phyloP scores from a whole-genome alignment of 2,888 invertebrate species.

The Idaea biselata region DNA sequence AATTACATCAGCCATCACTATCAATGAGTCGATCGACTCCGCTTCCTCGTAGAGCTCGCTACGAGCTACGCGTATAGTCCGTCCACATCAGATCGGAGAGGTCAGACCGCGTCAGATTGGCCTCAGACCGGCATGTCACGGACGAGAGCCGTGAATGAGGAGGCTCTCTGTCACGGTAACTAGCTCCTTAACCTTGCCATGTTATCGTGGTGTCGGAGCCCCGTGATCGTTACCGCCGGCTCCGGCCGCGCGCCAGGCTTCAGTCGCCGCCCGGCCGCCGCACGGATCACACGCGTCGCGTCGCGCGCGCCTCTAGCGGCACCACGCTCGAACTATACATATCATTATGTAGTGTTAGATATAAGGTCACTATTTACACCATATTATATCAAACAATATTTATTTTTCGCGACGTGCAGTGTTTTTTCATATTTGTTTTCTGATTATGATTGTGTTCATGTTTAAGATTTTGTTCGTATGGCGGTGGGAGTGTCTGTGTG shows the following conservation, averaged over 20 bases:
- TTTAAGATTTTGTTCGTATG: neutral
- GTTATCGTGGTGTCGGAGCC: slow-evolving; percentile 46
- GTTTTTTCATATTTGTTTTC: neutral
- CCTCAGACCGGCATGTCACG: too few relatives aligned
- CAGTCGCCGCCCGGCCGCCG: slow-evolving; percentile 70
- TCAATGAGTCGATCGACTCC: too few relatives aligned
- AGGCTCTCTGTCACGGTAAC: slow-evolving; percentile 14
- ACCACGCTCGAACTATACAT: slow-evolving; percentile 56
- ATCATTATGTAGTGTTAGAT: slow-evolving; percentile 50
- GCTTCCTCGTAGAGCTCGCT: too few relatives aligned
- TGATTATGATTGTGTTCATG: neutral
- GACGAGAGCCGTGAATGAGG: too few relatives aligned
- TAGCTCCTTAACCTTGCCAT: slow-evolving; percentile 33
- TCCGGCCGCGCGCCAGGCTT: slow-evolving; percentile 37
- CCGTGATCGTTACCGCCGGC: slow-evolving; percentile 65
- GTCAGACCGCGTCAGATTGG: too few relatives aligned
- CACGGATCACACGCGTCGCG: slow-evolving; percentile 47
- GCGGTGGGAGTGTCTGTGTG: neutral
- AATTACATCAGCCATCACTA: too few relatives aligned
- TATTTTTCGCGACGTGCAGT: neutral
- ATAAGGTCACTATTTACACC: slow-evolving; percentile 17
- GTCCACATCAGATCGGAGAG: too few relatives aligned
- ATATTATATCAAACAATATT: neutral
- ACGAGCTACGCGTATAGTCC: too few relatives aligned
- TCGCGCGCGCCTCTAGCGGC: slow-evolving; percentile 50